Evolutionary conservation across 2,888 invertebrate genomes (phyloP).

Genomic region (Saturnia pavonia): DNA sequence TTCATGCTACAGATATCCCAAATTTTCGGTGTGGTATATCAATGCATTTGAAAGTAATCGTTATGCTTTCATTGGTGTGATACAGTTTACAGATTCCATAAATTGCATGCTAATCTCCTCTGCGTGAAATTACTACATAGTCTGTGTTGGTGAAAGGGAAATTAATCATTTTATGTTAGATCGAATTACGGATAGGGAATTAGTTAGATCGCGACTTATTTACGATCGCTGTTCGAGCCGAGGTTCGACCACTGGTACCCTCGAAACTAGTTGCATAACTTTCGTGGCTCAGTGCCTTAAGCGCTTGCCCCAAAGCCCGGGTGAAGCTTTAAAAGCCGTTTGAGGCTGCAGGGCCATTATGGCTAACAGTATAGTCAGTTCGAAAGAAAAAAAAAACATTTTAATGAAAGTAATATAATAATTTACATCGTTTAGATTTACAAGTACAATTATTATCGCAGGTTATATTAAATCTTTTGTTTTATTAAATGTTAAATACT

Average conservation of each 20-base stretch:
- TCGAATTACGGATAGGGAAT: too few relatives aligned
- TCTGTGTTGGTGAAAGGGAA: constrained; percentile 13
- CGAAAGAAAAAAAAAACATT: background rate
- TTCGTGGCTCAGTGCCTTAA: too few relatives aligned
- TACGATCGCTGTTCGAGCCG: too few relatives aligned
- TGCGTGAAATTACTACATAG: constrained; percentile 15
- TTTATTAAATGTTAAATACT: background rate
- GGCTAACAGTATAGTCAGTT: too few relatives aligned
- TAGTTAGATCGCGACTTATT: too few relatives aligned
- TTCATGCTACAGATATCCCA: constrained; percentile 26
- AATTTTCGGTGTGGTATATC: constrained; percentile 16
- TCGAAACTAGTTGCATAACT: too few relatives aligned
- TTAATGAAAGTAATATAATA: background rate
- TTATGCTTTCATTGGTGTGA: constrained; percentile 39
- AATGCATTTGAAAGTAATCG: constrained; percentile 24
- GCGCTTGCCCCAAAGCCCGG: too few relatives aligned
- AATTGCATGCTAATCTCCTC: constrained; percentile 37
- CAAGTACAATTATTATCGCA: background rate
- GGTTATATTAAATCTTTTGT: background rate
- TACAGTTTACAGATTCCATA: constrained; percentile 29
- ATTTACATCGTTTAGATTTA: background rate
- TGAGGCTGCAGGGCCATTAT: too few relatives aligned
- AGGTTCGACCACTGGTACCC: too few relatives aligned
- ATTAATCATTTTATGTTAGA: too few relatives aligned
- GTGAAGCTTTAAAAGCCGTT: too few relatives aligned